Base-by-base conservation (phyloP, 2,113 vertebrate species). In the Thryonomys swinderianus region DNA sequence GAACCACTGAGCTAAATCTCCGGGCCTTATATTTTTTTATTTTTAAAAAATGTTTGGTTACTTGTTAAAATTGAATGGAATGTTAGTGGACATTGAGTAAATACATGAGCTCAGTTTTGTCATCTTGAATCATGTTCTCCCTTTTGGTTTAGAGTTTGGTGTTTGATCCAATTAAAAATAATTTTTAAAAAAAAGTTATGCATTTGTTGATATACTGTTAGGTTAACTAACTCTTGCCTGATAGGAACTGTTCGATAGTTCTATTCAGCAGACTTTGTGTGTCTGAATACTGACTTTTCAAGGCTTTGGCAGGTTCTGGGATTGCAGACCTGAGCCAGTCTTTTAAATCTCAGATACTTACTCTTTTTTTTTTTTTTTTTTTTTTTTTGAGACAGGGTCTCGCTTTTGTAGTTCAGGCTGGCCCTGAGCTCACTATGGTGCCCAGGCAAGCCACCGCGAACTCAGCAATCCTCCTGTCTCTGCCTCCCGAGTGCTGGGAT, bases 31-130 rank as follows among this genome's bases (percentile, higher is more conserved):
- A 51, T 51, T 51, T 51, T 51, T 51, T 67, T n/a, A 71, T 27
- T 40, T 67, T 61, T 85, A 2, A 3, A 9, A 20, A 66, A 59
- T 82, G 21, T 51, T 79, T 69, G 67, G 6, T 86, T 80, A 64
- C 90, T 90, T 87, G 18, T 88, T 82, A 32, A 45, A 71, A 48
- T 88, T 74, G 16, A 59, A 30, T 84, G 18, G n/a, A 64, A 12
- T 74, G 23, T 90, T 83, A 79, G 64, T 96, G 48, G 73, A 34
- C 30, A 25, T 45, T 79, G 37, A 20, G 64, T 88, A 88, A 53
- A 59, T 90, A 53, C 20, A 55, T 73, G 59, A 86, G 14, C 69
- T 90, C 9, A 78, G 34, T 90, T 94, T 95, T 95, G 59, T 51
- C 45, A 42, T 93, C 82, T 79, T 73, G 57, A 85, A 80, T 32